Conservation (phyloP, 2,888 invertebrate species). For the Julus scandinavius region DNA sequence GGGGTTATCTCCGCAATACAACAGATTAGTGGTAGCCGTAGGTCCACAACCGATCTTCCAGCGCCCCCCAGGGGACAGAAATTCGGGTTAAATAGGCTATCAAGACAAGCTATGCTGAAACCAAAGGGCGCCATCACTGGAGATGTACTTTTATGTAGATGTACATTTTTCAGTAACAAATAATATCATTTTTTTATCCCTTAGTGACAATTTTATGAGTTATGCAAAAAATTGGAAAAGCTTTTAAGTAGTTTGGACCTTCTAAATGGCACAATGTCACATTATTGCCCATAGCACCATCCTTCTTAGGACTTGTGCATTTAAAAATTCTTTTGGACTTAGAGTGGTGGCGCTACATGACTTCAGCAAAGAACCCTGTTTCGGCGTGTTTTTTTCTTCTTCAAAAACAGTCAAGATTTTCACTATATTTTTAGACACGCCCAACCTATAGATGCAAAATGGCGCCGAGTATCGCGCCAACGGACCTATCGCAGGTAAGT, state of each 20-base stretch:
- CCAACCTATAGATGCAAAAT: constrained; percentile 11
- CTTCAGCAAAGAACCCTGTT: too few species aligned
- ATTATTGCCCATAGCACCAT: too few species aligned
- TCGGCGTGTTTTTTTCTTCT: background rate
- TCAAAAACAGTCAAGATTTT: background rate
- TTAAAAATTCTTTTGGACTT: too few species aligned
- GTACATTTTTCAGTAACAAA: too few species aligned
- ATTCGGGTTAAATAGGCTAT: background rate
- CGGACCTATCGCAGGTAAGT: background rate
- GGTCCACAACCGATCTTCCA: background rate
- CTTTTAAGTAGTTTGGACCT: too few species aligned
- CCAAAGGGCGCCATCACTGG: background rate
- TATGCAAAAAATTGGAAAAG: too few species aligned
- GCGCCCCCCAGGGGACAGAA: background rate
- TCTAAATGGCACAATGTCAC: too few species aligned
- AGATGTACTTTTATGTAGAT: too few species aligned
- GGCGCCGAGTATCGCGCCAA: background rate
- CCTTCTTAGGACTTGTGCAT: too few species aligned
- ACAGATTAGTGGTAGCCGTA: background rate
- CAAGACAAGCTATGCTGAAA: background rate
- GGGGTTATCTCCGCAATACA: background rate
- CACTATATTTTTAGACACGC: constrained; percentile 11
- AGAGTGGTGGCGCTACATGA: too few species aligned
- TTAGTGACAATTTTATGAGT: too few species aligned
- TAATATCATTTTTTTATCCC: too few species aligned